These are phyloP conservation scores for Sarcophaga carnaria DNA, from an alignment of 2,888 invertebrate genomes.

Conservation along the genomic window DNA sequence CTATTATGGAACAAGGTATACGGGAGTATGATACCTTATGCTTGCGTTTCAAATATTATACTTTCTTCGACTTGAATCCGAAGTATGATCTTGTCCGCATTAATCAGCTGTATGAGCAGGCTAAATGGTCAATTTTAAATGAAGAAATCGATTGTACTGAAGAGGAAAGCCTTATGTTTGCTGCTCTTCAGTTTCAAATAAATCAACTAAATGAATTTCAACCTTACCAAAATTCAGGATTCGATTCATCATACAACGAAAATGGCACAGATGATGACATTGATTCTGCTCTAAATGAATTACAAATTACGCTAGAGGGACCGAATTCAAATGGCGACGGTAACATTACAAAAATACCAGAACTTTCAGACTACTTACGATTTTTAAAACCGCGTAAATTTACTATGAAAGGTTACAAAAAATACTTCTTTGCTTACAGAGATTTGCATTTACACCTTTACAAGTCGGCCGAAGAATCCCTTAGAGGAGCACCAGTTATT, in stretches of 20 bases:
- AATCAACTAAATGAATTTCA: conserved; percentile 86
- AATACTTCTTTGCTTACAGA: conserved; percentile 97
- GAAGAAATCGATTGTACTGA: conserved; percentile 99
- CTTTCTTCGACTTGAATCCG: conserved; percentile 98
- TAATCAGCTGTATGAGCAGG: conserved; percentile 99
- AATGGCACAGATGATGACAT: conserved; percentile 91
- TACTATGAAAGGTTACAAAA: conserved; percentile 96
- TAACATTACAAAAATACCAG: conserved; percentile 97
- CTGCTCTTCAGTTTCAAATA: conserved; percentile 96
- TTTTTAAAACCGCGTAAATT: conserved; percentile 98
- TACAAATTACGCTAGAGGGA: conserved; percentile 96
- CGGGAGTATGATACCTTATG: conserved; percentile 95
- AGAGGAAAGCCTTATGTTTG: conserved; percentile 99
- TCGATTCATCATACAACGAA: conserved; percentile 75
- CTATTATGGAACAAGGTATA: conserved; percentile 99
- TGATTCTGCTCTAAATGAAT: conserved; percentile 95
- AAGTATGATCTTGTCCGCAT: conserved; percentile 97
- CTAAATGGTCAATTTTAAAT: conserved; percentile 97
- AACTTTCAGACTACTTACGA: conserved; percentile 94
- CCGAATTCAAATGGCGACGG: conserved; percentile 85
- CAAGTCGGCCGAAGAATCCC: conserved; percentile 90
- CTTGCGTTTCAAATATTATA: conserved; percentile 97
- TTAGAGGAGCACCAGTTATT: conserved; percentile 86
- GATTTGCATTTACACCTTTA: conserved; percentile 94
- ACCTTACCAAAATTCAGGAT: conserved; percentile 81